Percentiles rank a stretch among this genome's conserved stretches.
Conservation (phyloP, 1,140 invertebrate genomes). For the Harpegnathos saltator region DNA sequence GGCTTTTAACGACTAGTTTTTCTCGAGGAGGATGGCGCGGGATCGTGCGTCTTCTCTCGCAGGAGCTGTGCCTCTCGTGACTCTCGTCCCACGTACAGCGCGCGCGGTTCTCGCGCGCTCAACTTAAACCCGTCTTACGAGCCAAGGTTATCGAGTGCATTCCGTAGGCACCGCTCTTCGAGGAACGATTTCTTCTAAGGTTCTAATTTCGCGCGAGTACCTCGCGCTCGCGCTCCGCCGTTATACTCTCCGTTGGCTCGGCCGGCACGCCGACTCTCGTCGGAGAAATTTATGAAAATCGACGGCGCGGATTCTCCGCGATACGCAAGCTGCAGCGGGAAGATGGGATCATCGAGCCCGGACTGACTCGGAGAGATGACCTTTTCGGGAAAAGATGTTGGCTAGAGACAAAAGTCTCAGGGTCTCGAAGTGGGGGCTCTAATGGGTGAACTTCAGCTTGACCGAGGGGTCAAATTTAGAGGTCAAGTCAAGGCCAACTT, state of each 20-base stretch:
- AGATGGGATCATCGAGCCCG: too few relatives aligned
- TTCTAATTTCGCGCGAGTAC: slow-evolving; percentile 62
- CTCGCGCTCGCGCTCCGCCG: too few relatives aligned
- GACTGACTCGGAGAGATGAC: too few relatives aligned
- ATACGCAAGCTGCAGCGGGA: too few relatives aligned
- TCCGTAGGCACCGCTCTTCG: slow-evolving; percentile 69
- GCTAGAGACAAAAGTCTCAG: too few relatives aligned
- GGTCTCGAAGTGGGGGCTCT: too few relatives aligned
- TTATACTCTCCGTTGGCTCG: not conserved
- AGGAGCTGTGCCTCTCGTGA: slow-evolving; percentile 34
- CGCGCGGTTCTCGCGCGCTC: slow-evolving; percentile 51
- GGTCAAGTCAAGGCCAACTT: too few relatives aligned
- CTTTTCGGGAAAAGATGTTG: too few relatives aligned
- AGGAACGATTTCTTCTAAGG: slow-evolving; percentile 64
- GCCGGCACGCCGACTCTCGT: not conserved
- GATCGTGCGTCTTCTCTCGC: slow-evolving; percentile 1
- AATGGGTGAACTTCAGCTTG: too few relatives aligned
- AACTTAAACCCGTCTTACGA: slow-evolving; percentile 78
- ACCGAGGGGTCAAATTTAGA: too few relatives aligned
- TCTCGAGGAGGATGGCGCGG: not conserved
- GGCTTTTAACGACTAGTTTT: not conserved
- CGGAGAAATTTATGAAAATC: too few relatives aligned
- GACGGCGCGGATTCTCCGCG: too few relatives aligned
- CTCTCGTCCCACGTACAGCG: slow-evolving; percentile 23
- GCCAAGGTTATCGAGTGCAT: slow-evolving; percentile 84